Conservation (phyloP, 2,888 invertebrate genomes). For the Hydrotaea cyrtoneurina region DNA sequence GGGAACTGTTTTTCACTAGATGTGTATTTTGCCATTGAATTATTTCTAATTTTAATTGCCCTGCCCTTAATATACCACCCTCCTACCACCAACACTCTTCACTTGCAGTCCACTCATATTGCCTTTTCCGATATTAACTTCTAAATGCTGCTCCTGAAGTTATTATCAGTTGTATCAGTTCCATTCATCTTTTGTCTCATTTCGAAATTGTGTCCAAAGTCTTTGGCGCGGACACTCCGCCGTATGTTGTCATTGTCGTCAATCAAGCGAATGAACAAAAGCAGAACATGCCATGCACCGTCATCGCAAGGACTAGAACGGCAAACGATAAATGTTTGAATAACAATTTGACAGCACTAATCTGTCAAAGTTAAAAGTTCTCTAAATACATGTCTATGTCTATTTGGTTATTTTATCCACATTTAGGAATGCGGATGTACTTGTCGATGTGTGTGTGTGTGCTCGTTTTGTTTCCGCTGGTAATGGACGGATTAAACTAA, state of each 20-base stretch:
- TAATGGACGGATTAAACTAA: background rate
- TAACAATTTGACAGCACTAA: constrained; percentile 66
- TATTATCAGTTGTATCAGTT: constrained; percentile 26
- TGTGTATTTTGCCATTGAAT: no score
- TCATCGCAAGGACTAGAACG: background rate
- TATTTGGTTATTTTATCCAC: no score
- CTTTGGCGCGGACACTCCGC: constrained; percentile 47
- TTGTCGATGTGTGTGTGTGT: no score
- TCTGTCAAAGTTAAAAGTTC: constrained; percentile 71
- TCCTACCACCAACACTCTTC: background rate
- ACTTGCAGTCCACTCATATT: background rate
- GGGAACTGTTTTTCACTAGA: no score
- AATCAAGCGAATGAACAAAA: constrained; percentile 39
- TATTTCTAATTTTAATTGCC: no score
- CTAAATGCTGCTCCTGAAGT: constrained; percentile 18
- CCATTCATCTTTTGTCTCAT: constrained; percentile 16
- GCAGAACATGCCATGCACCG: background rate
- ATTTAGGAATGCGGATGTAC: no score
- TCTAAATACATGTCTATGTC: constrained; percentile 17
- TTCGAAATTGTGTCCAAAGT: constrained; percentile 16
- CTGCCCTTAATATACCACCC: background rate
- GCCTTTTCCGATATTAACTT: constrained; percentile 33
- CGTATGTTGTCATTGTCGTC: constrained; percentile 62
- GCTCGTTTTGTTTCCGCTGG: no score
- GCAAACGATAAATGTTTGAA: constrained; percentile 55